Conservation (phyloP, 1,140 invertebrate species). For the Bombus fervidus region DNA sequence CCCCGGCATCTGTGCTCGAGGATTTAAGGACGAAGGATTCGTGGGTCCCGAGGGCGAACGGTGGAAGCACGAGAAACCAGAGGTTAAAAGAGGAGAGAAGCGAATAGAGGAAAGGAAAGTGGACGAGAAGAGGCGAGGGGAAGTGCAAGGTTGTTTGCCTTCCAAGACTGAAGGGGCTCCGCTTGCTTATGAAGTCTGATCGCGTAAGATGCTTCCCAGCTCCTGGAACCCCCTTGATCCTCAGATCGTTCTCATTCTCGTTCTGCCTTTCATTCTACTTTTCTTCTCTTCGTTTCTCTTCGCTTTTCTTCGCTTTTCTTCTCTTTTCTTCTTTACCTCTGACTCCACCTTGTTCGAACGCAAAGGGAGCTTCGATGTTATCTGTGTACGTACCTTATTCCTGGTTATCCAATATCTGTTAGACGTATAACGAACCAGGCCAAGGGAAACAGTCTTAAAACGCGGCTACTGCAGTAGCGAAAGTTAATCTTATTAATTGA, state of each 20-base stretch:
- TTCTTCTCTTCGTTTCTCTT: neutral
- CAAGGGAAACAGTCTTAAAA: neutral
- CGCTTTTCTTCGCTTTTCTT: slow-evolving; percentile 18
- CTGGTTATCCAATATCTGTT: slow-evolving; percentile 30
- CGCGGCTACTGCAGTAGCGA: slow-evolving; percentile 7
- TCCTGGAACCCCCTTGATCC: neutral
- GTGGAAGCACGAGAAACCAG: slow-evolving; percentile 17
- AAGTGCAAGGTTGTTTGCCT: slow-evolving; percentile 65
- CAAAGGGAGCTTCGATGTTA: slow-evolving; percentile 4
- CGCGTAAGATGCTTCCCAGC: slow-evolving; percentile 66
- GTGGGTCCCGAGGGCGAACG: slow-evolving; percentile 52
- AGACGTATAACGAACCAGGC: neutral
- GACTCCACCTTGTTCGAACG: slow-evolving; percentile 28
- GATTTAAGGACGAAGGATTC: slow-evolving; percentile 47
- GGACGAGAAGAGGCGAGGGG: neutral
- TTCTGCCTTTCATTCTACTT: neutral
- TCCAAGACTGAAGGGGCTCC: slow-evolving; percentile 58
- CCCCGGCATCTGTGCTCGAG: slow-evolving; percentile 67
- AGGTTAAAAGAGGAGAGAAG: slow-evolving; percentile 29
- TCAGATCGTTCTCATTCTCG: neutral
- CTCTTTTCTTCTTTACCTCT: slow-evolving; percentile 16
- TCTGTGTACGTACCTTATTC: slow-evolving; percentile 17
- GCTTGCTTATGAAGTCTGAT: slow-evolving; percentile 74
- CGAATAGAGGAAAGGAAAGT: neutral
- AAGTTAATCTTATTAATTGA: slow-evolving; percentile 44